These are phyloP conservation scores for Halisarca cf. caerulea DNA, from an alignment of 37 sponge, comb jelly and placozoan genomes.

Conservation along the genomic window DNA sequence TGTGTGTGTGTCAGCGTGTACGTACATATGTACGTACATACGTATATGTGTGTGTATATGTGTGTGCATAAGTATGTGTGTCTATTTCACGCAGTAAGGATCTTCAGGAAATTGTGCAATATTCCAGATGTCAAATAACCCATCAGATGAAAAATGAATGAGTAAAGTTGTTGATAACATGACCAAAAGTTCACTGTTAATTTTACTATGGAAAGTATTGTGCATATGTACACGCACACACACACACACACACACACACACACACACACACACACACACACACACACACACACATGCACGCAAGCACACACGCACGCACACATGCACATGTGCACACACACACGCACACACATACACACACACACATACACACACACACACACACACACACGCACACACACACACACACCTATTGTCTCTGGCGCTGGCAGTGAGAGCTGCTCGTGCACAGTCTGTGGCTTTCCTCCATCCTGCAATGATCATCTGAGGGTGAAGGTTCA, in stretches of 20 bases:
- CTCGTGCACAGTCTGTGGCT: slow-evolving; percentile 73
- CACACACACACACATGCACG: background rate
- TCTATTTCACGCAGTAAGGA: background rate
- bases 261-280: background rate
- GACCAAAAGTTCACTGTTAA: too few relatives aligned
- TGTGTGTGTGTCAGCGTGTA: too few relatives aligned
- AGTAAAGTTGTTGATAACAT: too few relatives aligned
- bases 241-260: too few relatives aligned
- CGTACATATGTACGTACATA: background rate
- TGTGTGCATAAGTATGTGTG: too few relatives aligned
- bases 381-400: background rate
- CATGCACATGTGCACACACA: background rate
- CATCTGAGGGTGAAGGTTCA: slow-evolving; percentile 95
- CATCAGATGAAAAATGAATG: too few relatives aligned
- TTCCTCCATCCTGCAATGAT: slow-evolving; percentile 95
- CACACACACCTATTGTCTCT: slow-evolving; percentile 69
- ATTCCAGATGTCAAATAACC: too few relatives aligned
- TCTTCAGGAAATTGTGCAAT: background rate
- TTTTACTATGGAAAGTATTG: too few relatives aligned
- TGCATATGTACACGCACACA: too few relatives aligned
- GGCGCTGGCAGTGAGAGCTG: slow-evolving; percentile 79
- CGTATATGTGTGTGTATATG: background rate
- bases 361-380: background rate
- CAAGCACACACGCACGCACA: slow-evolving; percentile 4
- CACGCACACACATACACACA: background rate